Evolutionary conservation across 2,888 invertebrate genomes (phyloP), one percentile per base, ranked within the genome.

Genomic region (Brassicogethes aeneus): DNA sequence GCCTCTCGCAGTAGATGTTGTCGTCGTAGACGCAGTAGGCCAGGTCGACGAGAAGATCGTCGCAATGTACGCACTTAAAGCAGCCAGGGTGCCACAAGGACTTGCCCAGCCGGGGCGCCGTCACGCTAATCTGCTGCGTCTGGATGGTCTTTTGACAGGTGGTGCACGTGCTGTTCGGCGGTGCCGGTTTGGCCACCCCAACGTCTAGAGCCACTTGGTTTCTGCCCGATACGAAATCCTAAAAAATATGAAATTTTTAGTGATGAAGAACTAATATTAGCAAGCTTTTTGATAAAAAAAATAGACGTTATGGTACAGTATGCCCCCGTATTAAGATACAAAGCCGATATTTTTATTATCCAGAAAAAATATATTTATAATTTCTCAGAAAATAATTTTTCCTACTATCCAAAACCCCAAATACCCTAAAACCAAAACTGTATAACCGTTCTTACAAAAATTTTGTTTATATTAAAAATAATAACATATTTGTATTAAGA

Each of bases 121-220:
- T 50, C 44, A 96, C 85, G 37, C 83, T 86, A 60, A 94, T 78
- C 53, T 85, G 86, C 38, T 89, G 88, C 50, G 77, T 77, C 52
- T 80, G 79, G 52, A 97, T 77, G 47, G 81, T 72, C 55, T 87
- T 82, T 55, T 78, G 77, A 70, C 97, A 97, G 53, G 82, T 81
- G 50, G 80, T 79, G 68, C 97, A 97, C 47, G 80, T 81, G 75
- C 71, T 70, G 39, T 57, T 58, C 12, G 61, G 54, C 2, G 65
- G 61, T 13, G 65, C 60, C 14, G 55, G 47, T 43, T 62, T 60
- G 2, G 62, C 64, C 30, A 65, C 62, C 69, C 91, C 97, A 61
- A 97, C 90, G 68, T 96, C 97, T 61, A 97, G 76, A 31, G 95
- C 93, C 56, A 93, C 86, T 72, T 94, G 93, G 69, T 97, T 96